phyloP scores from a whole-genome alignment of 2,888 invertebrate genomes.

The Luperina testacea region DNA sequence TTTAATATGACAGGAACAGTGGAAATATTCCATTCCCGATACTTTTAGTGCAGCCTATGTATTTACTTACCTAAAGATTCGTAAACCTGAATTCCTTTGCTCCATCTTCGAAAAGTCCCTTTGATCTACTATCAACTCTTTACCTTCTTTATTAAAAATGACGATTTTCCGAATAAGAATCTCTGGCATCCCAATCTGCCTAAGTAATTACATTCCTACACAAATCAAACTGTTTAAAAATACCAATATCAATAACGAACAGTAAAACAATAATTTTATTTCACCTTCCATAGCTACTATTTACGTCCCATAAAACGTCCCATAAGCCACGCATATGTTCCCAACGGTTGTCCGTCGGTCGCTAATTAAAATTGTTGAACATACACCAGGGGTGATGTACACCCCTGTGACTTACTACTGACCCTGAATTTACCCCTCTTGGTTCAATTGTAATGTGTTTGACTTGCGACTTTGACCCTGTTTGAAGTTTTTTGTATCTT shows the following conservation, averaged over 20 bases:
- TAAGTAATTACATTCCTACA: background rate
- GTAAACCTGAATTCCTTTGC: background rate
- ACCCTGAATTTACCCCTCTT: conserved; percentile 59
- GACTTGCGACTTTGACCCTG: conserved; percentile 12
- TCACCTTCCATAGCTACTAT: conserved; percentile 38
- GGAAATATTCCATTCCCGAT: too few relatives aligned
- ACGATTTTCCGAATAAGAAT: background rate
- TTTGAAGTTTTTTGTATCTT: background rate
- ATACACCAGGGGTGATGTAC: conserved; percentile 45
- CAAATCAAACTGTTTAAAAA: background rate
- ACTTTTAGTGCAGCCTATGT: too few relatives aligned
- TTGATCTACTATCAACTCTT: background rate
- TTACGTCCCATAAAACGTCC: conserved; percentile 37
- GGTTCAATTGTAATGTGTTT: conserved; percentile 21
- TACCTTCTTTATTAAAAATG: background rate
- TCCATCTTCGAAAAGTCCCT: background rate
- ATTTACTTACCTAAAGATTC: background rate
- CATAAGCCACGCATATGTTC: conserved; percentile 66
- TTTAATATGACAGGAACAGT: too few relatives aligned
- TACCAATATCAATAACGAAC: conserved; percentile 13
- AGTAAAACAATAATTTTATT: conserved; percentile 26
- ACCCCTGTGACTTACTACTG: conserved; percentile 53
- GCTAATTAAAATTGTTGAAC: conserved; percentile 67
- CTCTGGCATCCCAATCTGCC: background rate
- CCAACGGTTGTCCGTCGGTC: conserved; percentile 59